Conservation (phyloP, 2,888 invertebrate species). For the Synergus umbraculus region DNA sequence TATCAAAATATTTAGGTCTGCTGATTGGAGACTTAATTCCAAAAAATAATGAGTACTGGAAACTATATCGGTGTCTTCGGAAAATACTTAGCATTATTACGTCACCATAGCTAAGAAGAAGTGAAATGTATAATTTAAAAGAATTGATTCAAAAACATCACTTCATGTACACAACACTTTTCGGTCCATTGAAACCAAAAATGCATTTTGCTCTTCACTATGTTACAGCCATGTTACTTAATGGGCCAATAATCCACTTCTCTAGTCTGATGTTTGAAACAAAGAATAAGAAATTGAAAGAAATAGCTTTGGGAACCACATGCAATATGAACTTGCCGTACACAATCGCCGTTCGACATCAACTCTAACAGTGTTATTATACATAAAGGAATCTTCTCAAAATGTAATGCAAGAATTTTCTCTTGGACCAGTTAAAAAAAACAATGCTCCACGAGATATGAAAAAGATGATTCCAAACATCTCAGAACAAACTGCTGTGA, state of each 20-base stretch:
- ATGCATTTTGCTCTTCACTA: constrained; percentile 46
- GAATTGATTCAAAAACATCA: constrained; percentile 43
- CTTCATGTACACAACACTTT: constrained; percentile 41
- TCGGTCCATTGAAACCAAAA: constrained; percentile 46
- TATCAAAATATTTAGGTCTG: constrained; percentile 45
- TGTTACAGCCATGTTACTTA: constrained; percentile 3
- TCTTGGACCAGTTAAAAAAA: constrained; percentile 43
- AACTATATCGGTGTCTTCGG: constrained; percentile 41
- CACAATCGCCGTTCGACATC: constrained; percentile 46
- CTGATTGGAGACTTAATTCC: constrained; percentile 46
- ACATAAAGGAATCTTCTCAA: constrained; percentile 35
- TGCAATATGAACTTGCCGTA: constrained; percentile 44
- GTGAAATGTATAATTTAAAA: constrained; percentile 41
- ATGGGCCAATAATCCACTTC: constrained; percentile 48
- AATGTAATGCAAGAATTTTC: constrained; percentile 30
- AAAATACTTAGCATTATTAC: constrained; percentile 47
- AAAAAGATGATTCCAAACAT: constrained; percentile 42
- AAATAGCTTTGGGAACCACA: constrained; percentile 38
- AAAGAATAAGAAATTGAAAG: constrained; percentile 46
- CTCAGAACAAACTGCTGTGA: too few species aligned
- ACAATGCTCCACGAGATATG: constrained; percentile 38
- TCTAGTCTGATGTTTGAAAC: constrained; percentile 42
- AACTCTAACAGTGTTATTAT: constrained; percentile 46
- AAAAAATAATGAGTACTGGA: constrained; percentile 46
- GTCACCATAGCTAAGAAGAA: constrained; percentile 41